phyloP scores from a whole-genome alignment of 1,140 invertebrate species.

The Drosophila melanica region DNA sequence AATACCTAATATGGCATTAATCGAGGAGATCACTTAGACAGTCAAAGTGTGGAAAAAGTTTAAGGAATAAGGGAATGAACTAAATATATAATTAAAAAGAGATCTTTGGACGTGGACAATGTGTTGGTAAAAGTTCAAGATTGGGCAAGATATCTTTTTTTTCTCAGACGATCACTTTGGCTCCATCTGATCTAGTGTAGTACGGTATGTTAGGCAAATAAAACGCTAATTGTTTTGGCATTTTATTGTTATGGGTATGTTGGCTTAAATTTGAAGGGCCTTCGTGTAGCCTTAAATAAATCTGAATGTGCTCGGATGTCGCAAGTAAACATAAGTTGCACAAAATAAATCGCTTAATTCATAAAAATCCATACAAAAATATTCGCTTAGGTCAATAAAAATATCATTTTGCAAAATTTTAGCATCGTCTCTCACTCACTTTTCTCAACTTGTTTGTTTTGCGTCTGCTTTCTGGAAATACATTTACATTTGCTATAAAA shows the following conservation, averaged over 20 bases:
- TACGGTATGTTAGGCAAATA: conserved; percentile 5
- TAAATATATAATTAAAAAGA: conserved; percentile 24
- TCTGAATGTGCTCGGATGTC: not conserved
- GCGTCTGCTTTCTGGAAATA: conserved; percentile 1
- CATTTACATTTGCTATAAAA: conserved; percentile 21
- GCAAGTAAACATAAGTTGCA: conserved; percentile 4
- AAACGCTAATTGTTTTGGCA: conserved; percentile 34
- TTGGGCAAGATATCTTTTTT: conserved; percentile 16
- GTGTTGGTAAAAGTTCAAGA: conserved; percentile 13
- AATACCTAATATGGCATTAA: conserved; percentile 56
- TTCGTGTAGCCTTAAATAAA: conserved; percentile 1
- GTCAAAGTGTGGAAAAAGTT: conserved; percentile 19
- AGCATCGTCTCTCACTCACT: not conserved
- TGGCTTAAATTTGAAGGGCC: conserved; percentile 12
- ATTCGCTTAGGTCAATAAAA: conserved; percentile 22
- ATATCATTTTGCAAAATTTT: conserved; percentile 39
- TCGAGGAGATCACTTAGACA: conserved; percentile 47
- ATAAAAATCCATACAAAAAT: conserved; percentile 43
- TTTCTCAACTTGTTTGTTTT: too few species aligned
- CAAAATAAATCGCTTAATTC: conserved; percentile 13
- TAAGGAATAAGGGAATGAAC: conserved; percentile 15
- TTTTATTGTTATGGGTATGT: conserved; percentile 42
- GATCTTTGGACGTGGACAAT: conserved; percentile 31
- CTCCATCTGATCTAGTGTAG: not conserved
- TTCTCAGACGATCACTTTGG: too few species aligned